Evolutionary conservation across 1,140 invertebrate genomes (phyloP), one percentile per base, ranked within the genome.

Genomic region (Hylaeus anthracinus): DNA sequence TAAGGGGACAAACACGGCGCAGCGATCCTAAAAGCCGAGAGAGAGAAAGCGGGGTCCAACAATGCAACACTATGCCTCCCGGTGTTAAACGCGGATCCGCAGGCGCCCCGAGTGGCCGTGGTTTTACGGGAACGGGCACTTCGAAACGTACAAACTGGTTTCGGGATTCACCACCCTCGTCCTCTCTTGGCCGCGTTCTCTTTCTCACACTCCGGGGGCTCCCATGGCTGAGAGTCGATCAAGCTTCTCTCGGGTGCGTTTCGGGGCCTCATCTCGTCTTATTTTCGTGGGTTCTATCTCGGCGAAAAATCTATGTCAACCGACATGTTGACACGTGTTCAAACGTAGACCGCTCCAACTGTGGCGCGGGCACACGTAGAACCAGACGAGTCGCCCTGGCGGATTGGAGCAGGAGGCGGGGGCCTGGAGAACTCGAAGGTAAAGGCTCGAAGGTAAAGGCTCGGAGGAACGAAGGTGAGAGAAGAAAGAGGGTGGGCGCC

Each of bases 271-370:
- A 26, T 26, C 88, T 85, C 88, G 85, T 88, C 88, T 90, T 90
- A 90, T 89, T 90, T 90, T 81, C 83, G 70, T 61, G 79, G 26
- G 48, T 88, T 87, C 86, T 91, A 91, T 91, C 90, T 89, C 77
- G 82, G 64, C 86, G 90, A 90, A 90, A 91, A 90, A 91, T 91
- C 90, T 91, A 89, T 91, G 90, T 91, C 90, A 89, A 87, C 86
- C 85, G 85, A 88, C 89, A 90, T 91, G 90, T 90, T 91, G 90
- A 91, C 90, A 91, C 90, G 87, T 91, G 90, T 91, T 91, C 77
- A 81, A 86, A 89, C 82, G 82, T 88, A 72, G 71, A 81, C 71
- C 77, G 82, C 51, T 53, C 15, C 45, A 6, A 5, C 5, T 79
- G 60, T 51, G 55, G 74, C 73, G 79, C 85, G 79, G 73, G 63